These are phyloP conservation scores for Harpalus rubripes DNA, from an alignment of 2,888 invertebrate genomes.

Conservation along the genomic window DNA sequence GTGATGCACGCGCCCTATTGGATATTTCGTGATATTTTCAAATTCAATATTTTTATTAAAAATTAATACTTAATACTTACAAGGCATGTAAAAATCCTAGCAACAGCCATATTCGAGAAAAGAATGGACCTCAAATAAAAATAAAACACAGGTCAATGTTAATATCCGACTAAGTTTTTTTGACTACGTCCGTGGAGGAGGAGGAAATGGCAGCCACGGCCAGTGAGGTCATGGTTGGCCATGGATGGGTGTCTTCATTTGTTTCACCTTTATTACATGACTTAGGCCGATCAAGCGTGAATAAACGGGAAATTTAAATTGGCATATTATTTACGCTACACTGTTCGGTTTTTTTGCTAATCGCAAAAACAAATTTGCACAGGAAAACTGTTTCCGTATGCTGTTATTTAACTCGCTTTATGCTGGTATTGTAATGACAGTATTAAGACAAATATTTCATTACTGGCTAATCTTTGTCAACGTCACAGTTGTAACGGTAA, in stretches of 20 bases:
- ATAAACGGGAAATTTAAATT: constrained; percentile 3
- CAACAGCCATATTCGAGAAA: no score
- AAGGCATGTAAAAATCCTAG: no score
- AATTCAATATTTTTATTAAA: no score
- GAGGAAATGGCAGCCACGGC: not conserved
- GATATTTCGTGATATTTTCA: no score
- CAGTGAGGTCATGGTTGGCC: constrained; percentile 4
- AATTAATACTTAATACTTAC: no score
- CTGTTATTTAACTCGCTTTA: not conserved
- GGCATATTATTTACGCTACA: constrained; percentile 2
- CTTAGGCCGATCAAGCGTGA: constrained; percentile 1
- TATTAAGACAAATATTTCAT: constrained; percentile 1
- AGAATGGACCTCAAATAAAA: no score
- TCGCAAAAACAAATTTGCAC: not conserved
- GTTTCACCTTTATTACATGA: constrained; percentile 27
- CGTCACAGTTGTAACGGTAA: not conserved
- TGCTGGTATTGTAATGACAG: not conserved
- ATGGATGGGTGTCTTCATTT: constrained; percentile 3
- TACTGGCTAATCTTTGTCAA: not conserved
- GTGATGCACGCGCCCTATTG: no score
- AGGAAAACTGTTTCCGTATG: constrained; percentile 1
- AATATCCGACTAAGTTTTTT: no score
- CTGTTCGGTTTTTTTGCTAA: not conserved
- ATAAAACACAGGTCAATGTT: no score
- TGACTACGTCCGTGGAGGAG: not conserved